Percentiles rank a stretch among this genome's conserved stretches.
phyloP scores from a whole-genome alignment of 2,113 vertebrate genomes.

The Syngnathus typhle region DNA sequence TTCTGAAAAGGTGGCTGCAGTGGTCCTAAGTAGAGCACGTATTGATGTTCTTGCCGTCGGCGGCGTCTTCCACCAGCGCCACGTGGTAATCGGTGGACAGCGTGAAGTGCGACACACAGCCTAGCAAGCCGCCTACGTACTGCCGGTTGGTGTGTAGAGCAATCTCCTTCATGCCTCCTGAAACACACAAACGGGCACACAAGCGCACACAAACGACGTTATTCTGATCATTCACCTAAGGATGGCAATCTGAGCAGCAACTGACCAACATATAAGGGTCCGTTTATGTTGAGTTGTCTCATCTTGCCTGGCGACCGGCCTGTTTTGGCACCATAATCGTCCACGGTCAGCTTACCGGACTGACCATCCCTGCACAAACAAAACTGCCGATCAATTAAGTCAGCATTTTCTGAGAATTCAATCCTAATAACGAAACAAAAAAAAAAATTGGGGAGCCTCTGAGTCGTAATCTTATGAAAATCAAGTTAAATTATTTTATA shows the following conservation, averaged over 20 bases:
- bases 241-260: not conserved
- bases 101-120: constrained; percentile 93
- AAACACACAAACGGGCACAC: not conserved
- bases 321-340: constrained; percentile 88
- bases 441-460: too few relatives aligned
- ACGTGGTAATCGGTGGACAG: constrained; percentile 91
- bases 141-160: constrained; percentile 87
- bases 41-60: constrained; percentile 94
- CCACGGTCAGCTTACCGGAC: constrained; percentile 89
- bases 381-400: not conserved
- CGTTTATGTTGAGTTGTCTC: constrained; percentile 91
- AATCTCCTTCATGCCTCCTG: constrained; percentile 95
- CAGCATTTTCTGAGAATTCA: not conserved
- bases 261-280: constrained; percentile 87
- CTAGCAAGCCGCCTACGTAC: constrained; percentile 84
- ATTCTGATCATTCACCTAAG: not conserved
- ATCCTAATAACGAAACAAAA: not conserved
- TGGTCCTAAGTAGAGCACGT: constrained; percentile 77
- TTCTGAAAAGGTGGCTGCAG: not conserved
- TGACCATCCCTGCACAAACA: constrained; percentile 78
- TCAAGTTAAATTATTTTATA: too few relatives aligned
- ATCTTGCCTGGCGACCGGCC: constrained; percentile 87
- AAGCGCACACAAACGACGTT: not conserved
- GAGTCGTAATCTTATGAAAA: not conserved
- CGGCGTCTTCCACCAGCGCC: constrained; percentile 86